phyloP scores from a whole-genome alignment of 2,888 invertebrate species.

The Dynastes tityus region DNA sequence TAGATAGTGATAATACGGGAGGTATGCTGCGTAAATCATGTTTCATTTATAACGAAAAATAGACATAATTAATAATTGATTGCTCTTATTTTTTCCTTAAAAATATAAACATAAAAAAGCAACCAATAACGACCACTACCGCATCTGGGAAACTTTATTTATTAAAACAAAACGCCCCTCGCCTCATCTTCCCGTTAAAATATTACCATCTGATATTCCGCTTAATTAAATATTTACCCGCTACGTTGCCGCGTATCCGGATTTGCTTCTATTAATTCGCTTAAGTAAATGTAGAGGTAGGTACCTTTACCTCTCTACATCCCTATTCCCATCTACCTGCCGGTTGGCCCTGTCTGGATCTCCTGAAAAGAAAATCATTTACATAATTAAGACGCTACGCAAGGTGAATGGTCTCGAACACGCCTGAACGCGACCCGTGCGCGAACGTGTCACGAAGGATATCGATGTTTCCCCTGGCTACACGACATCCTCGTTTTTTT shows the following conservation, averaged over 20 bases:
- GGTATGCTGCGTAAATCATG: too few relatives aligned
- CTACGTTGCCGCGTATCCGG: conserved; percentile 33
- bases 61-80: too few relatives aligned
- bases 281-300: conserved; percentile 27
- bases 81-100: background rate
- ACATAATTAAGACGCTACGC: conserved; percentile 29
- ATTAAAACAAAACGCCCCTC: conserved; percentile 20
- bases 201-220: conserved; percentile 18
- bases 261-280: conserved; percentile 40
- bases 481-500: background rate
- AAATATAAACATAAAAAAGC: background rate
- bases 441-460: conserved; percentile 17
- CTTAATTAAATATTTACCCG: conserved; percentile 42
- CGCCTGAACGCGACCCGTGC: conserved; percentile 18
- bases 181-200: conserved; percentile 20
- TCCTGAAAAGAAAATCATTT: conserved; percentile 33
- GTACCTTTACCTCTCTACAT: conserved; percentile 5
- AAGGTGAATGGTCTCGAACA: conserved; percentile 14
- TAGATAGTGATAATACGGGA: too few relatives aligned
- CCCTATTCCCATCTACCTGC: background rate
- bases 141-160: conserved; percentile 5
- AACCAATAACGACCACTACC: background rate
- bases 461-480: conserved; percentile 8
- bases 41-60: too few relatives aligned
- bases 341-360: conserved; percentile 4